These are phyloP conservation scores for Erpornis zantholeuca DNA, from an alignment of 2,113 vertebrate species.

Conservation along the genomic window DNA sequence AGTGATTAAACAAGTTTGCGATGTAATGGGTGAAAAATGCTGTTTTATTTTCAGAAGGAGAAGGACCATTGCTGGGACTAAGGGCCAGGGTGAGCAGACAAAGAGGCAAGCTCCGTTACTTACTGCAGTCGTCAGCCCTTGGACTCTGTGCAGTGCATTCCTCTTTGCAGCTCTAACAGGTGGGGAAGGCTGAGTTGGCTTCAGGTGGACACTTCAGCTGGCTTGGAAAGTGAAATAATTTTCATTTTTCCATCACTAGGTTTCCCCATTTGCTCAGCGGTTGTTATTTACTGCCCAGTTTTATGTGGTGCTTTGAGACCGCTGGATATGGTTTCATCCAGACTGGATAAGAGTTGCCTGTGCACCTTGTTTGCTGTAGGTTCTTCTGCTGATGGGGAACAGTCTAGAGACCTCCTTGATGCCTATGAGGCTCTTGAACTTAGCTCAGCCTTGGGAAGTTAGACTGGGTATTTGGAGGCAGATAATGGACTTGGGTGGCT, in stretches of 20 bases:
- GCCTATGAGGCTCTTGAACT: not conserved
- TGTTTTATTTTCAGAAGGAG: constrained; percentile 8
- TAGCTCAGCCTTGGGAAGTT: not conserved
- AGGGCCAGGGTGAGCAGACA: not conserved
- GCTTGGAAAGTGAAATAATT: not conserved
- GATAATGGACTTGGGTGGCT: not conserved
- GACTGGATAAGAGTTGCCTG: not conserved
- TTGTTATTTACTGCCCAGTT: not conserved
- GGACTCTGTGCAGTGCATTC: not conserved
- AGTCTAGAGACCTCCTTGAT: not conserved
- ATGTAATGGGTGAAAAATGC: constrained; percentile 8
- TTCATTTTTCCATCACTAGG: not conserved
- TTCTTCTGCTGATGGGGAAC: not conserved
- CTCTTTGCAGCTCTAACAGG: not conserved
- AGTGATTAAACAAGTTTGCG: not conserved
- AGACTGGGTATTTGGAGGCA: not conserved
- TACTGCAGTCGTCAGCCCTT: rapidly evolving
- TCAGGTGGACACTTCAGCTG: not conserved
- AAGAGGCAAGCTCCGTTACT: not conserved
- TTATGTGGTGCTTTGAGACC: not conserved
- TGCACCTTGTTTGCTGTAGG: rapidly evolving
- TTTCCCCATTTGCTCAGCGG: not conserved
- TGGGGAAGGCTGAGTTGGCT: not conserved
- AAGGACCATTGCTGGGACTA: not conserved
- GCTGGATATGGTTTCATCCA: not conserved